phyloP scores from a whole-genome alignment of 2,888 invertebrate genomes.

The Macrosoma leucophasiata region DNA sequence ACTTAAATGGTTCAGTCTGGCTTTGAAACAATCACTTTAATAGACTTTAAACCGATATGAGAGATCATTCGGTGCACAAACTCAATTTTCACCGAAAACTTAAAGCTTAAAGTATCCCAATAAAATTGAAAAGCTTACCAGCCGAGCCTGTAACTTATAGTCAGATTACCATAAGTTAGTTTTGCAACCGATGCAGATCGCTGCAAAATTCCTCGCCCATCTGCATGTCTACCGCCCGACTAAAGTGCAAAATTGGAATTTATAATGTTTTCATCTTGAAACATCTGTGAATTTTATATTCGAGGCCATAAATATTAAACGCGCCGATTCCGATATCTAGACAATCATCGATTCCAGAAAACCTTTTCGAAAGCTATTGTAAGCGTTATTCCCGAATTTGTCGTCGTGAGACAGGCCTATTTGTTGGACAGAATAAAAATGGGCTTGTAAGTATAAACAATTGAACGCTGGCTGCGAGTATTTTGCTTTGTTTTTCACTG shows the following conservation, averaged over 20 bases:
- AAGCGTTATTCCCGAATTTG: no score
- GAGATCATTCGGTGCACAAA: slow-evolving; percentile 31
- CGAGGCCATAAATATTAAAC: slow-evolving; percentile 19
- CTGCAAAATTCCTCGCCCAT: slow-evolving; percentile 51
- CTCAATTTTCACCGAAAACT: slow-evolving; percentile 36
- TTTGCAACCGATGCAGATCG: slow-evolving; percentile 60
- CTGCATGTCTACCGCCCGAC: slow-evolving; percentile 49
- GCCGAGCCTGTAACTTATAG: slow-evolving; percentile 55
- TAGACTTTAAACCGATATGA: no score
- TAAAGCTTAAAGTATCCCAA: slow-evolving; percentile 36
- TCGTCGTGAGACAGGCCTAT: no score
- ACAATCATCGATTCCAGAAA: no score
- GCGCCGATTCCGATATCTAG: no score
- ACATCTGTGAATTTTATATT: slow-evolving; percentile 34
- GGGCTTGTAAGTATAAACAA: no score
- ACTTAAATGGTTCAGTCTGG: no score
- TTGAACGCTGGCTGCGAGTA: no score
- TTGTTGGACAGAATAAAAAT: no score
- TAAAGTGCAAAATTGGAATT: slow-evolving; percentile 62
- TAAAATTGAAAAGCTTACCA: slow-evolving; percentile 57
- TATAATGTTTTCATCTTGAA: slow-evolving; percentile 50
- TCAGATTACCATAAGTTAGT: slow-evolving; percentile 59
- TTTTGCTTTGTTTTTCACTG: no score
- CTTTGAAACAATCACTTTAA: no score
- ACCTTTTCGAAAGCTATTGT: no score